phyloP scores from a whole-genome alignment of 2,888 invertebrate species.

The Omphaloscelis lunosa region DNA sequence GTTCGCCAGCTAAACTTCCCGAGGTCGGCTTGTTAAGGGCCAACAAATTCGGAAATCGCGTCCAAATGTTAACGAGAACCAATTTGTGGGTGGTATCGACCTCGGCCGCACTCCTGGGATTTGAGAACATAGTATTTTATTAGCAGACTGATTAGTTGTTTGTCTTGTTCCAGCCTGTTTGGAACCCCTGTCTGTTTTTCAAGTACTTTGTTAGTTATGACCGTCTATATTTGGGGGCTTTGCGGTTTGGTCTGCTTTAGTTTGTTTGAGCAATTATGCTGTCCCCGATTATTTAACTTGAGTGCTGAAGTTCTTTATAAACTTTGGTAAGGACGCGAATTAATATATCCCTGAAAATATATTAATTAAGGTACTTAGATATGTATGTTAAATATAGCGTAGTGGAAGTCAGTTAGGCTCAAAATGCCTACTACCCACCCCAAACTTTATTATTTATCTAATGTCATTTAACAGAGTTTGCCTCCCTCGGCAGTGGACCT shows the following conservation, averaged over 20 bases:
- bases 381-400: neutral
- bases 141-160: slow-evolving; percentile 83
- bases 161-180: slow-evolving; percentile 70
- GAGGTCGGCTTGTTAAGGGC: slow-evolving; percentile 84
- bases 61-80: slow-evolving; percentile 88
- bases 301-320: neutral
- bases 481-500: neutral
- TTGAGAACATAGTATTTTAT: slow-evolving; percentile 80
- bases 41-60: slow-evolving; percentile 87
- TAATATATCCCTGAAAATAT: slow-evolving; percentile 2
- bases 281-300: neutral
- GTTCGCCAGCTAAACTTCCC: slow-evolving; percentile 81
- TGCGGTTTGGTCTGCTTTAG: slow-evolving; percentile 31
- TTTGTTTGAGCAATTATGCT: slow-evolving; percentile 20
- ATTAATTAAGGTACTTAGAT: neutral
- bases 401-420: neutral
- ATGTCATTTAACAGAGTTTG: slow-evolving; percentile 34
- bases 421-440: slow-evolving; percentile 1
- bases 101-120: slow-evolving; percentile 73
- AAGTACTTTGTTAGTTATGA: slow-evolving; percentile 45
- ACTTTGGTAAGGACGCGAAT: neutral
- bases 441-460: slow-evolving; percentile 32
- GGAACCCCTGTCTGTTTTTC: slow-evolving; percentile 57
- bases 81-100: slow-evolving; percentile 83
- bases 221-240: slow-evolving; percentile 32